Conservation (phyloP, 1,140 invertebrate species). For the Cherax destructor region DNA sequence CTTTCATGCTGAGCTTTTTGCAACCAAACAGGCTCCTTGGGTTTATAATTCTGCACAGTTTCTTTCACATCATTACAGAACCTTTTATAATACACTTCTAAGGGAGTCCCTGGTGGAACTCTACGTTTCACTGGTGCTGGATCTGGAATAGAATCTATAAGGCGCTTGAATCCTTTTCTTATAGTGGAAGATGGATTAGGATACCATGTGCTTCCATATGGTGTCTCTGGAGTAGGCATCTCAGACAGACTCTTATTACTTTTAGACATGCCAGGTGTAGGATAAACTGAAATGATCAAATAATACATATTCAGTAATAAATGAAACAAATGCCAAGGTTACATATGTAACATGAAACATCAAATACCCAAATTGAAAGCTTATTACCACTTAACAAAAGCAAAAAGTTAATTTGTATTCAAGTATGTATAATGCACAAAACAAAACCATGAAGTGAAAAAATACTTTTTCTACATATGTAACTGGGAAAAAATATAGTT, state of each 20-base stretch:
- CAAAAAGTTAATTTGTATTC: no score
- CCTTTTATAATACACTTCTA: slow-evolving; percentile 47
- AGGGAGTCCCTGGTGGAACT: slow-evolving; percentile 18
- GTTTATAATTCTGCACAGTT: slow-evolving; percentile 58
- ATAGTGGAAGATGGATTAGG: slow-evolving; percentile 48
- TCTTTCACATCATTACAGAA: slow-evolving; percentile 71
- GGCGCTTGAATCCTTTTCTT: slow-evolving; percentile 68
- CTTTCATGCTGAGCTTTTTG: slow-evolving; percentile 27
- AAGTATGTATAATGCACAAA: no score
- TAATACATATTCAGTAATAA: background rate
- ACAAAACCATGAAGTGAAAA: no score
- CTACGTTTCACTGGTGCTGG: background rate
- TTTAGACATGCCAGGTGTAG: slow-evolving; percentile 45
- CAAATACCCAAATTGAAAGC: no score
- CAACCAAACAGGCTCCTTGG: slow-evolving; percentile 16
- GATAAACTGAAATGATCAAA: slow-evolving; percentile 60
- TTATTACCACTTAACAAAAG: no score
- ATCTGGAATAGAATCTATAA: slow-evolving; percentile 55
- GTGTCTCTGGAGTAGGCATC: slow-evolving; percentile 68
- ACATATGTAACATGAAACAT: background rate
- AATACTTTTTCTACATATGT: no score
- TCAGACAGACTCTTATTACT: slow-evolving; percentile 38
- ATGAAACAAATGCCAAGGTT: no score
- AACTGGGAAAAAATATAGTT: no score
- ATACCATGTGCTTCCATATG: slow-evolving; percentile 58